Evolutionary conservation across 2,797 vertebrate species (phyloP).

Genomic region (Pelochelys cantorii): DNA sequence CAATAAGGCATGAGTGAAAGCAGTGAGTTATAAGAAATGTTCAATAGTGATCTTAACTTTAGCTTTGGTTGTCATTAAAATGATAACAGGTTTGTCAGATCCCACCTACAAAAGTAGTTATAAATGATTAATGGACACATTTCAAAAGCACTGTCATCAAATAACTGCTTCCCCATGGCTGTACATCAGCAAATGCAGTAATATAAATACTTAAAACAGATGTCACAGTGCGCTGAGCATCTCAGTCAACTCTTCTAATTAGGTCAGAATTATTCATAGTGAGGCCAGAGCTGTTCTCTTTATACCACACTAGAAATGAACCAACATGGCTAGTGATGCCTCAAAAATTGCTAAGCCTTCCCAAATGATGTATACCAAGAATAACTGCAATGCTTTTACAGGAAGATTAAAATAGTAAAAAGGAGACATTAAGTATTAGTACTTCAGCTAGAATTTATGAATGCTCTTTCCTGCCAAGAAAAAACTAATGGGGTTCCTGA

Average conservation of each 20-base stretch:
- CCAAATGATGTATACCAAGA: neutral
- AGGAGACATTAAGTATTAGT: neutral
- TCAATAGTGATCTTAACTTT: neutral
- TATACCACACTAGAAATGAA: too few species aligned
- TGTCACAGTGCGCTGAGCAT: neutral
- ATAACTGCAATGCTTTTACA: neutral
- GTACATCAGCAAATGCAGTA: neutral
- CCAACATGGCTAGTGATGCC: rapidly evolving
- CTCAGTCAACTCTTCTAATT: neutral
- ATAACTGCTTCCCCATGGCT: neutral
- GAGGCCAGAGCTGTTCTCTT: neutral
- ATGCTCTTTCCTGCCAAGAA: neutral
- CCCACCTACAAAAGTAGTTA: neutral
- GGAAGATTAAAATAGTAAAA: neutral
- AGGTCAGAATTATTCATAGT: neutral
- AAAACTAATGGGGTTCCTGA: rapidly evolving
- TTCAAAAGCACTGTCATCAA: neutral
- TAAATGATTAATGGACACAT: neutral
- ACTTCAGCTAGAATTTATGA: neutral
- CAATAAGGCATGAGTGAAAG: neutral
- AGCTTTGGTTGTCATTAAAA: neutral
- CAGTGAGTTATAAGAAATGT: neutral
- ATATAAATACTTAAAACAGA: neutral
- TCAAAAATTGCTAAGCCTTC: neutral
- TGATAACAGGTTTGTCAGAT: neutral